Evolutionary conservation across 2,888 invertebrate species (phyloP).

Genomic region (Acanthosepion esculentum): DNA sequence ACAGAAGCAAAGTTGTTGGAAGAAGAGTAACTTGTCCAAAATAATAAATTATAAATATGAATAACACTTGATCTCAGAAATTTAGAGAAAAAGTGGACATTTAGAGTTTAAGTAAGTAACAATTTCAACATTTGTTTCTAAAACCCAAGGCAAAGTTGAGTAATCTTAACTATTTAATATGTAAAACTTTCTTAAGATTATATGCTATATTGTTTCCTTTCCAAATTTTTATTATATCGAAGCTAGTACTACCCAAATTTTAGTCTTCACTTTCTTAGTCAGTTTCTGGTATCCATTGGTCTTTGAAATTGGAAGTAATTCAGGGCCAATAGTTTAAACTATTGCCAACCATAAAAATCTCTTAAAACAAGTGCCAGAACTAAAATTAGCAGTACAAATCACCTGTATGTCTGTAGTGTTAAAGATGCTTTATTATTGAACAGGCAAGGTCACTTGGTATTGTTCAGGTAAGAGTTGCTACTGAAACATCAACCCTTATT

Average conservation of each 20-base stretch:
- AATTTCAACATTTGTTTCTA: too few species aligned
- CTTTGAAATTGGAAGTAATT: slow-evolving; percentile 2
- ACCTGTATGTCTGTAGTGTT: neutral
- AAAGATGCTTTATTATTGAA: slow-evolving; percentile 17
- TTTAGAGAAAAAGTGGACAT: too few species aligned
- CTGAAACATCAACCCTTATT: neutral
- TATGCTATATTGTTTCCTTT: neutral
- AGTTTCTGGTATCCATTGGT: neutral
- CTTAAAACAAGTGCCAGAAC: neutral
- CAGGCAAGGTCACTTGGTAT: neutral
- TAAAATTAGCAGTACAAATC: slow-evolving; percentile 16
- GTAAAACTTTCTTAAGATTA: too few species aligned
- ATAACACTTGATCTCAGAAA: too few species aligned
- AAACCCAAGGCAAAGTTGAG: too few species aligned
- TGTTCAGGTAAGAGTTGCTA: neutral
- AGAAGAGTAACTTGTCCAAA: too few species aligned
- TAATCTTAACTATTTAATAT: too few species aligned
- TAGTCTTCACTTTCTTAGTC: neutral
- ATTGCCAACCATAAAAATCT: slow-evolving; percentile 33
- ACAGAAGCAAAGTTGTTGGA: too few species aligned
- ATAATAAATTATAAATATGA: too few species aligned
- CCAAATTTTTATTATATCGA: neutral
- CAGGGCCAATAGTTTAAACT: neutral
- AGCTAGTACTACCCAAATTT: neutral
- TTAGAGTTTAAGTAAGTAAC: too few species aligned